Evolutionary conservation across 2,113 vertebrate genomes (phyloP), one percentile per base, ranked within the genome.

Genomic region (Cyprinodon variegatus): DNA sequence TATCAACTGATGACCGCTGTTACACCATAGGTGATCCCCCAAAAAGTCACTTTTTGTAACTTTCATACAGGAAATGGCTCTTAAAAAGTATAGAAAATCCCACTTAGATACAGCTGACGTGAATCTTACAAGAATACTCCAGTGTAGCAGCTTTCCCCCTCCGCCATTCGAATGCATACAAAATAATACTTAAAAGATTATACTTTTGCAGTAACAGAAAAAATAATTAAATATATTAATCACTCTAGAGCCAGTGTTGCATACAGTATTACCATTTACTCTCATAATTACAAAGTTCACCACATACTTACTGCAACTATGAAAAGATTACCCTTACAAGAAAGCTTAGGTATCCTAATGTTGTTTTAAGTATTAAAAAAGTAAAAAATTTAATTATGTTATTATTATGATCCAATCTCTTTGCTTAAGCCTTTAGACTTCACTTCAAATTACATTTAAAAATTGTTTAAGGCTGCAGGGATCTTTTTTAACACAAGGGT

Each of bases 11-110:
- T 60, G 60, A 77, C 59, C 22, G 45, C 39, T 57, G 78, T 62
- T 73, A 80, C 77, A 77, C 77, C 74, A 70, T 76, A 88, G 86
- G 88, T 89, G 86, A 87, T 85, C 76, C 86, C 9, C 81, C 20
- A 11, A 79, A 78, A 89, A 78, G 43, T 70, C 20, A 8, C 50
- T 39, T 68, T 69, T 77, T 64, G 48, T 75, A 62, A 1, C 67
- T 60, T 40, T 67, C 2, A 17, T 46, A 70, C 60, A 29, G 45
- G 5, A 39, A 74, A 72, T 29, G 59, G 53, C 65, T 48, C 37
- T 46, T 59, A 1, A 61, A 36, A 62, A 3, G 12, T 8, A 15
- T 0, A 29, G 61, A 74, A 67, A 74, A 17, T 65, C 68, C 71
- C 8, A 0, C 40, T 43, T 39, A 11, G 65, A 57, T 79, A 20